phyloP scores from a whole-genome alignment of 2,888 invertebrate species.

The Dinocampus coccinellae region DNA sequence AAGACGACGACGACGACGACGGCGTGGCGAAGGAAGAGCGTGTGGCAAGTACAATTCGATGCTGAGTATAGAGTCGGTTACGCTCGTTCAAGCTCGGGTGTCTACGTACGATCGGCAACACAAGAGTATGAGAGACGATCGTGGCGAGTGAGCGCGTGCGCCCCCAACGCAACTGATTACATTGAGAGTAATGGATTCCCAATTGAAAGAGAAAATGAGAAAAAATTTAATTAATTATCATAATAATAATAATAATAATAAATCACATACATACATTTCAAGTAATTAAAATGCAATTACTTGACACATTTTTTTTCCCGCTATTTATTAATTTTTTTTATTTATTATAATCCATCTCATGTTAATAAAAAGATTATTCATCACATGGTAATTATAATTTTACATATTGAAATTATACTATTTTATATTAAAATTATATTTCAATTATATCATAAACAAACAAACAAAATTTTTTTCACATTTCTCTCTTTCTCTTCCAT shows the following conservation, averaged over 20 bases:
- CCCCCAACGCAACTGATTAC: background rate
- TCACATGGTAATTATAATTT: no score
- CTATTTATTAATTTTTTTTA: background rate
- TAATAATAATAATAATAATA: no score
- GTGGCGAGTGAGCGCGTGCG: background rate
- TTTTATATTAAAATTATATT: no score
- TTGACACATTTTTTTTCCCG: background rate
- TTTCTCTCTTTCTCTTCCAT: no score
- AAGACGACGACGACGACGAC: background rate
- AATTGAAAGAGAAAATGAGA: background rate
- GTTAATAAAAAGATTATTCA: no score
- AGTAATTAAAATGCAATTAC: no score
- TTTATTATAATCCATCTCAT: no score
- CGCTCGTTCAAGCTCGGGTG: constrained; percentile 31
- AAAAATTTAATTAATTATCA: no score
- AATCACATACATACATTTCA: no score
- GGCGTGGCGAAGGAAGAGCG: constrained; percentile 40
- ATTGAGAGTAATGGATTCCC: background rate
- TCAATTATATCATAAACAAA: no score
- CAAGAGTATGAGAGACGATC: background rate
- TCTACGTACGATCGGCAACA: background rate
- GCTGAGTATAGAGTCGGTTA: constrained; percentile 44
- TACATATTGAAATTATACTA: no score
- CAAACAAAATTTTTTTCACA: no score
- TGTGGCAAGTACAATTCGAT: constrained; percentile 52